Evolutionary conservation across 2,888 invertebrate genomes (phyloP).

Genomic region (Ellobium chinense): DNA sequence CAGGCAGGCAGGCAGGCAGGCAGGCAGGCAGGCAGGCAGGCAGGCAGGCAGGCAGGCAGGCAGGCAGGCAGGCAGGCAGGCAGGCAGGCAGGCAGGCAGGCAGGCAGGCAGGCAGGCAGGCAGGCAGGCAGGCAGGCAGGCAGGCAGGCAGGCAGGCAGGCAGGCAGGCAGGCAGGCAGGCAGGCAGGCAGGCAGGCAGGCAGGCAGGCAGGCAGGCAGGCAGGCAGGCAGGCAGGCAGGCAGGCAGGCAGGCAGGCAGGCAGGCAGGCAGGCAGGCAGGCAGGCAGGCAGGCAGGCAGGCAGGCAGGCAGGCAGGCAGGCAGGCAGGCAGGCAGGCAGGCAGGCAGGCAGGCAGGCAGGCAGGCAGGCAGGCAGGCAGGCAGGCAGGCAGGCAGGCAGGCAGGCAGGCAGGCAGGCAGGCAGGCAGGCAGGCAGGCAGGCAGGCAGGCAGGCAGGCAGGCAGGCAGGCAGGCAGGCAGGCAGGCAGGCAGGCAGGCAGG

Average conservation of each 20-base stretch:
- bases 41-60: slow-evolving; percentile 9
- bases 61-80: slow-evolving; percentile 9
- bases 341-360: slow-evolving; percentile 9
- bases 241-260: slow-evolving; percentile 9
- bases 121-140: slow-evolving; percentile 9
- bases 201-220: slow-evolving; percentile 9
- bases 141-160: slow-evolving; percentile 9
- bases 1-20: slow-evolving; percentile 6
- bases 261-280: slow-evolving; percentile 9
- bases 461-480: slow-evolving; percentile 9
- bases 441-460: slow-evolving; percentile 9
- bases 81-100: slow-evolving; percentile 9
- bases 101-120: slow-evolving; percentile 9
- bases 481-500: slow-evolving; percentile 9
- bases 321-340: slow-evolving; percentile 9
- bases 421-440: slow-evolving; percentile 9
- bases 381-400: slow-evolving; percentile 9
- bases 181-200: slow-evolving; percentile 9
- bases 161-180: slow-evolving; percentile 9
- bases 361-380: slow-evolving; percentile 9
- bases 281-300: slow-evolving; percentile 9
- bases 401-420: slow-evolving; percentile 9
- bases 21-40: slow-evolving; percentile 9
- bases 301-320: slow-evolving; percentile 9
- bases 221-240: slow-evolving; percentile 9